These are phyloP conservation scores for Amazona finschi DNA, from an alignment of 2,797 vertebrate species.

Conservation along the genomic window DNA sequence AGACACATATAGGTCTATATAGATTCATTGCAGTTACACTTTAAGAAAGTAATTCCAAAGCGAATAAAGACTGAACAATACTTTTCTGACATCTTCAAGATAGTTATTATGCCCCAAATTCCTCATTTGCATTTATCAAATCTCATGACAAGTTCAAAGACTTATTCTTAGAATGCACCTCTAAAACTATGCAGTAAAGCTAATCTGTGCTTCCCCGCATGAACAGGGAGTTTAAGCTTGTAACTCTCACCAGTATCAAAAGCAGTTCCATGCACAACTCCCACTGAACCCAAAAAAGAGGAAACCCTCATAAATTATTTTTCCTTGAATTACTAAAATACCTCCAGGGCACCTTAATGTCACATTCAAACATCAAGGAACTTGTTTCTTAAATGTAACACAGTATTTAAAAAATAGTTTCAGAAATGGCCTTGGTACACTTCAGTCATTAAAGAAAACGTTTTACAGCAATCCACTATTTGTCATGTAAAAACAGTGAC, in stretches of 20 bases:
- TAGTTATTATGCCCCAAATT: not conserved
- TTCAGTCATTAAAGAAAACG: not conserved
- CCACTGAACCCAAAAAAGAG: not conserved
- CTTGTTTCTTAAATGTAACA: not conserved
- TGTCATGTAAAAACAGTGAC: constrained; percentile 9
- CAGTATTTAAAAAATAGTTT: not conserved
- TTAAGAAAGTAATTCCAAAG: not conserved
- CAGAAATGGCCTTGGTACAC: not conserved
- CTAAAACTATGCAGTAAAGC: not conserved
- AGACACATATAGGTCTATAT: not conserved
- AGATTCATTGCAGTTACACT: not conserved
- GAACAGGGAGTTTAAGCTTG: not conserved
- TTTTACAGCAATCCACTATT: not conserved
- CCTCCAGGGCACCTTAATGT: not conserved
- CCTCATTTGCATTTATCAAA: not conserved
- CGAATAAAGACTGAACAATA: not conserved
- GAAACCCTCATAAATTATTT: not conserved
- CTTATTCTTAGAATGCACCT: not conserved
- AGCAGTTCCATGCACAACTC: not conserved
- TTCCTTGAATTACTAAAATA: not conserved
- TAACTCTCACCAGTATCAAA: not conserved
- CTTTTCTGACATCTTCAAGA: not conserved
- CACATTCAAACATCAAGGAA: not conserved
- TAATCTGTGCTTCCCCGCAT: not conserved
- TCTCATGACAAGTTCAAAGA: not conserved